Base-by-base conservation (phyloP, 2,888 invertebrate species). In the Tenthredo scrophulariae region DNA sequence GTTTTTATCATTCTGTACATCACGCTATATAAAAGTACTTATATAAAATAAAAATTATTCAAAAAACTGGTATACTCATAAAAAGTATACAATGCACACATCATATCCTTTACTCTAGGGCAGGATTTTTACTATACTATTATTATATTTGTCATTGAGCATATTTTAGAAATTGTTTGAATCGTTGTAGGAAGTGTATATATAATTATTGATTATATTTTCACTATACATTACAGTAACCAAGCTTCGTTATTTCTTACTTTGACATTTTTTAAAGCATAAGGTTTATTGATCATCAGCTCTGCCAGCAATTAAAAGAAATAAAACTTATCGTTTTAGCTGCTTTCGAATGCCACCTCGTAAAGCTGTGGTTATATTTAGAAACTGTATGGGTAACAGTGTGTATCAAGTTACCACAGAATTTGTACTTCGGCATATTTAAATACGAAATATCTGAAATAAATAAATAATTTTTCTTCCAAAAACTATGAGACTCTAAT, bases 91-190 rank as follows among this genome's bases (percentile, higher is more conserved):
- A 87, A 90, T 88, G 89, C 91, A 88, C 87, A 90, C 89, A 86
- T 87, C 46, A 87, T 87, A 83, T 84, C 89, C 88, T 88, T 90
- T 86, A 87, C 85, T 89, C 90, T 91, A 91, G 90, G 91, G 90
- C 90, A 91, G 92, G 92, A 92, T 90, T 90, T 85, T 90, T 89
- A 89, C 89, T 91, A 91, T 91, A 91, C 88, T 90, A 91, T 90
- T 91, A 91, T 90, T 91, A 90, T 89, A 89, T 88, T 80, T 80
- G 33, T 91, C 90, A 92, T 92, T 92, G 92, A 92, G 92, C 91
- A 91, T 90, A 91, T 92, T 92, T 92, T 92, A 92, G 92, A 92
- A 92, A 92, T 91, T 90, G 90, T 92, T 92, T 88, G 89, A 91
- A 89, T 92, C 91, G 92, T 92, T 92, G 92, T 91, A 91, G 91